Evolutionary conservation across 1,140 invertebrate species (phyloP).

Genomic region (Ceratina japonica): DNA sequence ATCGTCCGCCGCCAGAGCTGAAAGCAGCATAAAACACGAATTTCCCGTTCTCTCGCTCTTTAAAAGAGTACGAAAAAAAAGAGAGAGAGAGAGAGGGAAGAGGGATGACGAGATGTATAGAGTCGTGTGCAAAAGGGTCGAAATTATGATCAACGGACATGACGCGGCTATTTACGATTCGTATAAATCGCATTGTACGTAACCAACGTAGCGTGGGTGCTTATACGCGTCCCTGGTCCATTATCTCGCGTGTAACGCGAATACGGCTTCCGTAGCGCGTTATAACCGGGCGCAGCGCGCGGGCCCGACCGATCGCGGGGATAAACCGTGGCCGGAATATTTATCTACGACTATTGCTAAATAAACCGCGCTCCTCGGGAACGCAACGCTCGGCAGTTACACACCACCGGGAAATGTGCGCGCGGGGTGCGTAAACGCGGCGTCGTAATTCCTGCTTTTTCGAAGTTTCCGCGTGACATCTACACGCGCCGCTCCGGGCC

Average conservation of each 20-base stretch:
- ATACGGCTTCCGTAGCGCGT: constrained; percentile 45
- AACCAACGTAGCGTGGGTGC: constrained; percentile 9
- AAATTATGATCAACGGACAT: constrained; percentile 56
- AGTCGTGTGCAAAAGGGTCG: not conserved
- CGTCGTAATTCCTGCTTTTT: constrained; percentile 33
- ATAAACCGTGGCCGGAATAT: constrained; percentile 62
- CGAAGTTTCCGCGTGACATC: not conserved
- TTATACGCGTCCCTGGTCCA: constrained; percentile 50
- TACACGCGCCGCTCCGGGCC: not conserved
- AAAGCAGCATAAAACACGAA: constrained; percentile 41
- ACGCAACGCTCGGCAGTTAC: not conserved
- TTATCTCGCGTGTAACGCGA: constrained; percentile 57
- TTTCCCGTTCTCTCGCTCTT: not conserved
- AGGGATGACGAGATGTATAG: too few species aligned
- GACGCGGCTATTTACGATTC: constrained; percentile 63
- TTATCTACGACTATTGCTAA: constrained; percentile 61
- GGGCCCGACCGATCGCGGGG: constrained; percentile 7
- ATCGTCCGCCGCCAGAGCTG: constrained; percentile 22
- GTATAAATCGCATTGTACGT: constrained; percentile 60
- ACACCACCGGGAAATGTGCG: too few species aligned
- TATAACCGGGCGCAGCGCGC: constrained; percentile 36
- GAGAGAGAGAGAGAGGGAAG: too few species aligned
- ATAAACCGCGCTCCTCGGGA: constrained; percentile 50
- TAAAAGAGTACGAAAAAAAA: not conserved
- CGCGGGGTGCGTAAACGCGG: not conserved